Base-by-base conservation (phyloP, 37 sponge, comb jelly and placozoan genomes). In the Halichondria panicea region DNA sequence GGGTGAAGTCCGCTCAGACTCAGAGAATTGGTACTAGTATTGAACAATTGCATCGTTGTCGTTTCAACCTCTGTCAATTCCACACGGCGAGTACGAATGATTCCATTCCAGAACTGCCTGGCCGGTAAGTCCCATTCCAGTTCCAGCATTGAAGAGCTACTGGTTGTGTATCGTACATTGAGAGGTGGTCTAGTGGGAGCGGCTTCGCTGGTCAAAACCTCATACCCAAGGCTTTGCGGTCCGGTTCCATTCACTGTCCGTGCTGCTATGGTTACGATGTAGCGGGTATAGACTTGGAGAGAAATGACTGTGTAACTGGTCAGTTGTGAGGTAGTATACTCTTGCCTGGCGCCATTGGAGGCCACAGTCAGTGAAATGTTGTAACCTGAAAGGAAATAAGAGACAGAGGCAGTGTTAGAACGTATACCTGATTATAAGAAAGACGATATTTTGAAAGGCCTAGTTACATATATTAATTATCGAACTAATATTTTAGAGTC, bases 201-300 rank as follows among this genome's bases (percentile, higher is more conserved):
- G 60, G 21, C 4, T n/a, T 63, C 7, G 25, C 27, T 8, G 11
- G 7, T 59, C 19, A 59, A 58, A 21, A 21, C 68, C 8, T 8
- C 36, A 41, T 7, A 9, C 8, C 68, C 56, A 1, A 11, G 62
- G 25, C 81, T 72, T 54, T 59, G 72, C 19, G 81, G 81, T 63
- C 81, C 81, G 2, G 69, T 69, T 1, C 81, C 81, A 30, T 71
- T 69, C 4, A 71, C 53, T 21, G 81, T 81, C 2, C 27, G 28
- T 24, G 81, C 81, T 62, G 81, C 81, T 25, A 81, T 73, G 9
- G 50, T 55, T 24, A 37, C 43, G 15, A 28, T 44, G 45, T 72
- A 81, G 15, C 25, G 9, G 22, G 81, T 71, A 30, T 71, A 81
- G 4, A 73, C 72, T 0, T 1, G 27, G 15, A 81, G 66, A 7